Conservation (phyloP, 2,797 vertebrate genomes). For the Hyperoplus immaculatus region DNA sequence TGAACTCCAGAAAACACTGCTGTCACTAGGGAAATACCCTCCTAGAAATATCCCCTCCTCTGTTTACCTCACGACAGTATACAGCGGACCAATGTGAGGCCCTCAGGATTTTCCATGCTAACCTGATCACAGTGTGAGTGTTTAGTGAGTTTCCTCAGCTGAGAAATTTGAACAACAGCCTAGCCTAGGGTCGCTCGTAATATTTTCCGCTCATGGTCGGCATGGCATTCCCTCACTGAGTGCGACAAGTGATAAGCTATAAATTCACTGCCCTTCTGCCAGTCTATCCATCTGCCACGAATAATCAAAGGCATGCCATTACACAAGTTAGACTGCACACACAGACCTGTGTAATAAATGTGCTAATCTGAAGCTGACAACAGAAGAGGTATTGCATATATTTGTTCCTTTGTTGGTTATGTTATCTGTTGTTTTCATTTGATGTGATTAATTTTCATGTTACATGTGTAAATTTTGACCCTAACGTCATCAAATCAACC, state of each 20-base stretch:
- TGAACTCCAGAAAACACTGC: slow-evolving; percentile 44
- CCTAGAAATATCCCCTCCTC: slow-evolving; percentile 59
- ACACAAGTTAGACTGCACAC: slow-evolving; percentile 39
- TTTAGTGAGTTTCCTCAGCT: slow-evolving; percentile 68
- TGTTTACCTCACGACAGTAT: slow-evolving; percentile 62
- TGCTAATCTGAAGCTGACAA: slow-evolving; percentile 32
- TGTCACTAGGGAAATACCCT: slow-evolving; percentile 65
- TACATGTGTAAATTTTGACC: slow-evolving; percentile 12
- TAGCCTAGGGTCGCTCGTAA: slow-evolving; percentile 60
- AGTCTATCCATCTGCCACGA: slow-evolving; percentile 65
- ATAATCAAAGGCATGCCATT: slow-evolving; percentile 69
- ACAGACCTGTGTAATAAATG: slow-evolving; percentile 38
- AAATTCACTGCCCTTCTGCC: slow-evolving; percentile 78
- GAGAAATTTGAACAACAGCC: slow-evolving; percentile 74
- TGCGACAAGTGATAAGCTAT: slow-evolving; percentile 82
- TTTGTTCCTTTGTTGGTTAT: slow-evolving; percentile 9
- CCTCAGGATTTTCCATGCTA: slow-evolving; percentile 62
- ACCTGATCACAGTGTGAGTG: slow-evolving; percentile 70
- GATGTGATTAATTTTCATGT: slow-evolving; percentile 20
- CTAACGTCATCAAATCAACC: slow-evolving; percentile 27
- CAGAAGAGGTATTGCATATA: slow-evolving; percentile 19
- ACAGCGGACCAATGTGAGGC: slow-evolving; percentile 55
- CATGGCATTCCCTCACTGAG: slow-evolving; percentile 68
- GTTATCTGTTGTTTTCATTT: slow-evolving; percentile 11
- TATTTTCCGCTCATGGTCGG: slow-evolving; percentile 80